phyloP scores from a whole-genome alignment of 2,888 invertebrate species.

The Diadegma fenestrale region DNA sequence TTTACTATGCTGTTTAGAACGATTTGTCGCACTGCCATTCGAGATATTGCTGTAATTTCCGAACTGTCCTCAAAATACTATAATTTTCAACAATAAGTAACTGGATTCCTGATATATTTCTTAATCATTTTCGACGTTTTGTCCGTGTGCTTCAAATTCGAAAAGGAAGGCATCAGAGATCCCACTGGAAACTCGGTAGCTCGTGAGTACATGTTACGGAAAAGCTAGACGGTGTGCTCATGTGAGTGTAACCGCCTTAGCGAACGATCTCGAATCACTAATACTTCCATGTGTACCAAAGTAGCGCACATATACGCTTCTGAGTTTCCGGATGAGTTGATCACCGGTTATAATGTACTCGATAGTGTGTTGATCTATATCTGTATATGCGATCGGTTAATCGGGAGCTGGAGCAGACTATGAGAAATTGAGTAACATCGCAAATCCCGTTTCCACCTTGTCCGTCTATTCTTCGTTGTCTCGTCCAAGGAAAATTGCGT shows the following conservation, averaged over 20 bases:
- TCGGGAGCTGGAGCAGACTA: not conserved
- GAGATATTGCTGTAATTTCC: too few species aligned
- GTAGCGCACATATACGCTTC: slow-evolving; percentile 27
- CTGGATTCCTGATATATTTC: too few species aligned
- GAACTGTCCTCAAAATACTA: too few species aligned
- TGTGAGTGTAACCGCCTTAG: slow-evolving; percentile 31
- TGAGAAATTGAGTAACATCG: not conserved
- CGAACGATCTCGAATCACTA: slow-evolving; percentile 32
- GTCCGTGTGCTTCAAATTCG: too few species aligned
- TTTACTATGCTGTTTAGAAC: too few species aligned
- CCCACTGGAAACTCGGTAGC: slow-evolving; percentile 51
- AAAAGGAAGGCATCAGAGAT: not conserved
- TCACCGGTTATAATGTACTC: not conserved
- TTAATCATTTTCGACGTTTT: too few species aligned
- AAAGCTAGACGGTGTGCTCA: slow-evolving; percentile 26
- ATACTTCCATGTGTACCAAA: slow-evolving; percentile 34
- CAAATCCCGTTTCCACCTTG: not conserved
- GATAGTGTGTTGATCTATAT: not conserved
- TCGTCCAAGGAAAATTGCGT: not conserved
- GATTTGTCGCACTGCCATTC: too few species aligned
- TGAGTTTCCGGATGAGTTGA: slow-evolving; percentile 47
- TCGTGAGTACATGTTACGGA: slow-evolving; percentile 2
- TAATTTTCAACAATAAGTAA: too few species aligned
- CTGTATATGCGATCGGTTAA: not conserved
- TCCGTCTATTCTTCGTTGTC: not conserved